Conservation (phyloP, 2,113 vertebrate genomes). For the Melanerpes aurifrons region DNA sequence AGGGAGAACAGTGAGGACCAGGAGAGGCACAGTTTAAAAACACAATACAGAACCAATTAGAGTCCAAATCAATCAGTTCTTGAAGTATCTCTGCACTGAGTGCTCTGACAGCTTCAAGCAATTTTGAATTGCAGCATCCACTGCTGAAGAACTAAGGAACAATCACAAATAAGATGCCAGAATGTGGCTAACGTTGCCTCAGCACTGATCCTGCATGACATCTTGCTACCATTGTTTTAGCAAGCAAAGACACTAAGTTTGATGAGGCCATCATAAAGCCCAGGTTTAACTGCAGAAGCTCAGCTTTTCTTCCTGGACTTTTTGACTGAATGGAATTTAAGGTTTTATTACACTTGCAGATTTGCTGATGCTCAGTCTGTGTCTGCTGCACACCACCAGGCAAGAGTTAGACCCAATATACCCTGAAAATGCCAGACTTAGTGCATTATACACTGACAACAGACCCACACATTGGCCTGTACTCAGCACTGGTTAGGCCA, state of each 20-base stretch:
- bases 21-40: background rate
- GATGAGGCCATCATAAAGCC: background rate
- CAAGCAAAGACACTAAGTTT: background rate
- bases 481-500: no score
- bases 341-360: background rate
- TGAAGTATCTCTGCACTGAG: background rate
- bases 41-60: background rate
- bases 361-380: background rate
- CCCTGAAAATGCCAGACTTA: background rate
- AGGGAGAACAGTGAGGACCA: background rate
- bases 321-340: background rate
- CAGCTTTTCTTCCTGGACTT: background rate
- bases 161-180: background rate
- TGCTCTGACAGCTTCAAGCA: background rate
- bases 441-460: background rate
- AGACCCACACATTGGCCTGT: accelerated
- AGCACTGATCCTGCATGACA: background rate
- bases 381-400: background rate
- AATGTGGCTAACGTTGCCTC: background rate
- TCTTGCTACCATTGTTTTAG: background rate
- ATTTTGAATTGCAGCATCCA: background rate
- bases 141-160: background rate
- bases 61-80: background rate
- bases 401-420: background rate
- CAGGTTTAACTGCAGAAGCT: background rate